Percentiles rank a stretch among this genome's conserved stretches.
Evolutionary conservation across 2,888 invertebrate species (phyloP).

Genomic region (Tipula confusa): DNA sequence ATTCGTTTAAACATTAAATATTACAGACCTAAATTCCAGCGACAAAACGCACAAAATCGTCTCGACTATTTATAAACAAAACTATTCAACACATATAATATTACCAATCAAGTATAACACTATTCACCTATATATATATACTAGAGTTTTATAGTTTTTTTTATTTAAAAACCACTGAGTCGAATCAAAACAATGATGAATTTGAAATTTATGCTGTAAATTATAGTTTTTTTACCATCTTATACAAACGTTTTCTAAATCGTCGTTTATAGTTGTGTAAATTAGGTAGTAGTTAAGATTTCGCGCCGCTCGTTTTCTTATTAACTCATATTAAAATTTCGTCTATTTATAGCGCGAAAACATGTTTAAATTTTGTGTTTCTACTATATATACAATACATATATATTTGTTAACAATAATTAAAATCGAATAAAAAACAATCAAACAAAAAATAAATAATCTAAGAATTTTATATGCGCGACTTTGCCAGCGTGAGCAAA

Average conservation of each 20-base stretch:
- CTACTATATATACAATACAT: not conserved
- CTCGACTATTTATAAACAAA: not conserved
- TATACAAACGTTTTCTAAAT: not conserved
- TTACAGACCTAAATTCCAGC: not conserved
- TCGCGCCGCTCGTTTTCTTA: not conserved
- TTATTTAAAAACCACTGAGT: not conserved
- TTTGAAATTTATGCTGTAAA: not conserved
- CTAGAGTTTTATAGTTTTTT: too few relatives aligned
- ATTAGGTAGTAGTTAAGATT: not conserved
- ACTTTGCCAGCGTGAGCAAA: not conserved
- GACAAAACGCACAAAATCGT: not conserved
- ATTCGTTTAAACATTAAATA: too few relatives aligned
- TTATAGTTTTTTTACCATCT: not conserved
- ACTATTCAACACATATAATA: not conserved
- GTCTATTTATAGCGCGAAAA: not conserved
- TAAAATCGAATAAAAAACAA: conserved; percentile 25
- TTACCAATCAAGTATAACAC: not conserved
- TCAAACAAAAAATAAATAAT: not conserved
- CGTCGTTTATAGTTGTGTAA: not conserved
- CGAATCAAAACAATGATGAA: not conserved
- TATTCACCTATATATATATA: not conserved
- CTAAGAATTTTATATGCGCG: not conserved
- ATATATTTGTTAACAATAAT: not conserved
- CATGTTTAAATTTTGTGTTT: not conserved
- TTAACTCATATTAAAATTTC: not conserved